Conservation (phyloP, 2,888 invertebrate genomes). For the Caenorhabditis sp. region DNA sequence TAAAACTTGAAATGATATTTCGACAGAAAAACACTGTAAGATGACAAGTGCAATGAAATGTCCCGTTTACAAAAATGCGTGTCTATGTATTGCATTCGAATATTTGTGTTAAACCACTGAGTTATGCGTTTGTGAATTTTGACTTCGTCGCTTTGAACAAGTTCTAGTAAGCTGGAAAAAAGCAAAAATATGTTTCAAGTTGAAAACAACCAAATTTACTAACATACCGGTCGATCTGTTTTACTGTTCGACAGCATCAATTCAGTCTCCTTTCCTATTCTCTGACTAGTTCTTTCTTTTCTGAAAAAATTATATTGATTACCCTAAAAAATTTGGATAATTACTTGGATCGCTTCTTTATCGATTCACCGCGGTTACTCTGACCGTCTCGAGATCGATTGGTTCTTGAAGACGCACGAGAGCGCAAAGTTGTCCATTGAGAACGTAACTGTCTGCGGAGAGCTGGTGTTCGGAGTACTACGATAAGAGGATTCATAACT, state of each 20-base stretch:
- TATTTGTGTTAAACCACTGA: conserved; percentile 45
- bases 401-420: conserved; percentile 40
- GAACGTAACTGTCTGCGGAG: conserved; percentile 57
- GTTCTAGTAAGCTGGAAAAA: conserved; percentile 24
- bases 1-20: too few species aligned
- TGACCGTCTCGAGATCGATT: conserved; percentile 19
- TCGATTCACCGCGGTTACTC: conserved; percentile 20
- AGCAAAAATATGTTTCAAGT: not conserved
- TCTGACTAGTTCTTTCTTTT: conserved; percentile 22
- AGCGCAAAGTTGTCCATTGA: conserved; percentile 49
- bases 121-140: conserved; percentile 51
- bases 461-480: conserved; percentile 65
- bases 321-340: not conserved
- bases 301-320: conserved; percentile 11
- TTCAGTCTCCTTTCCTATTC: conserved; percentile 29
- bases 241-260: conserved; percentile 25
- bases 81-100: not conserved
- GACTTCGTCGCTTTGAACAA: conserved; percentile 42
- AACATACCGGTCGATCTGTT: conserved; percentile 36
- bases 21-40: too few species aligned
- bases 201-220: not conserved
- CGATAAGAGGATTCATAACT: conserved; percentile 67
- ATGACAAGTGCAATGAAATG: not conserved
- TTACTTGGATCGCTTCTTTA: conserved; percentile 22
- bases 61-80: not conserved